Percentiles rank a stretch among this genome's conserved stretches.
phyloP scores from a whole-genome alignment of 2,888 invertebrate species.

The Aquatica leii region DNA sequence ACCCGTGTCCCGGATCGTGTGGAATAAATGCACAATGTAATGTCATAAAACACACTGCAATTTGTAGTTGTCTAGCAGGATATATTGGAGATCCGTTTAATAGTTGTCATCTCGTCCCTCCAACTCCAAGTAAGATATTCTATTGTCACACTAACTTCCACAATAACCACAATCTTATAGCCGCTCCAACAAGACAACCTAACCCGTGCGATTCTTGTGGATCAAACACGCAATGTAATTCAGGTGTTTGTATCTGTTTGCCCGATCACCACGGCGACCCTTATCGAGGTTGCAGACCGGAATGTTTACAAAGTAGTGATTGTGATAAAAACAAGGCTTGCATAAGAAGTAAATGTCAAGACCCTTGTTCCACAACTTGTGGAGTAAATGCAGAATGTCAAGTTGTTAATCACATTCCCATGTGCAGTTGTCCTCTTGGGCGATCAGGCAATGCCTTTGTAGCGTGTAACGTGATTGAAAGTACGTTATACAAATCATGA shows the following conservation, averaged over 20 bases:
- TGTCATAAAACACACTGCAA: constrained; percentile 78
- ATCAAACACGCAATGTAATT: constrained; percentile 81
- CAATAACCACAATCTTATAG: constrained; percentile 51
- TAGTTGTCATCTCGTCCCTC: constrained; percentile 69
- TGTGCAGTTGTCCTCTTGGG: constrained; percentile 74
- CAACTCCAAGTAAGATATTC: constrained; percentile 53
- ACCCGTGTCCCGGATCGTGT: constrained; percentile 83
- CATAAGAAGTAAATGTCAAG: constrained; percentile 70
- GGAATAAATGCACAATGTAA: constrained; percentile 76
- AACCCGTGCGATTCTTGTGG: constrained; percentile 84
- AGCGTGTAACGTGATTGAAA: constrained; percentile 63
- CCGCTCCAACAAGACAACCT: constrained; percentile 50
- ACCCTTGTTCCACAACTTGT: constrained; percentile 76
- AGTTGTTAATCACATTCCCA: constrained; percentile 77
- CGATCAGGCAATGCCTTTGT: constrained; percentile 76
- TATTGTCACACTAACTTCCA: not conserved
- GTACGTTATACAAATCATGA: constrained; percentile 46
- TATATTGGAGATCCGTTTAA: constrained; percentile 82
- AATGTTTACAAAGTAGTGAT: constrained; percentile 73
- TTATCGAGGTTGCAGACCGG: constrained; percentile 74
- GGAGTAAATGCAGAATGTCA: constrained; percentile 75
- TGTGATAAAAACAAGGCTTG: constrained; percentile 72
- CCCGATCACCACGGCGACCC: constrained; percentile 83
- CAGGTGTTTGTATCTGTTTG: constrained; percentile 80
- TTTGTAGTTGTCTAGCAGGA: constrained; percentile 76